Percentiles rank a stretch among this genome's conserved stretches.
Evolutionary conservation across 2,797 vertebrate genomes (phyloP).

Genomic region (Rhabdophis nuchalis): DNA sequence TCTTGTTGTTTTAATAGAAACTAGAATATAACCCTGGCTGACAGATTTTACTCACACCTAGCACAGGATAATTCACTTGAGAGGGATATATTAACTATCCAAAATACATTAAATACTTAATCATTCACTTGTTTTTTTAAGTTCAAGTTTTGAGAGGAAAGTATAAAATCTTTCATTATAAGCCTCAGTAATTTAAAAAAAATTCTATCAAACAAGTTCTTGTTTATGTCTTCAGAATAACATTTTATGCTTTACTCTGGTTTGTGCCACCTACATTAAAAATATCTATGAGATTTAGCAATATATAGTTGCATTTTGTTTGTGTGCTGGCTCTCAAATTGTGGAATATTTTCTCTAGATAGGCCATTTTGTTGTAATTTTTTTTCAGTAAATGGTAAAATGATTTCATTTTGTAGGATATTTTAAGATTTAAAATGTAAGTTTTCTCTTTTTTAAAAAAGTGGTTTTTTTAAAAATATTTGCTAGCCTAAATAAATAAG

Average conservation of each 20-base stretch:
- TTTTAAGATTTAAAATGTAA: background rate
- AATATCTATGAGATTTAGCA: background rate
- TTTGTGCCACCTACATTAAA: background rate
- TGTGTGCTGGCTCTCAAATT: background rate
- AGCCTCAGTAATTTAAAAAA: background rate
- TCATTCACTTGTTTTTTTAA: background rate
- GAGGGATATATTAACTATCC: background rate
- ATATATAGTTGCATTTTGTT: background rate
- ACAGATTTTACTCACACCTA: background rate
- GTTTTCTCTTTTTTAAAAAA: background rate
- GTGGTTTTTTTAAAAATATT: rapidly evolving
- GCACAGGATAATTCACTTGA: background rate
- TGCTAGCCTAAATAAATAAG: background rate
- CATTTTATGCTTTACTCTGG: background rate
- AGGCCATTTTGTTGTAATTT: background rate
- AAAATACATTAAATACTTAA: background rate
- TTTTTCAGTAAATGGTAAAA: background rate
- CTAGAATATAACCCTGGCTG: background rate
- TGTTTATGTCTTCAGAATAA: background rate
- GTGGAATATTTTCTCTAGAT: background rate
- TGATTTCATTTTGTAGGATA: background rate
- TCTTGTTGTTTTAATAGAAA: background rate
- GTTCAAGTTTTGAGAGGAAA: background rate
- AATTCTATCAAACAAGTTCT: background rate
- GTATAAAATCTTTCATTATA: background rate